These are phyloP conservation scores for Anneissia japonica DNA, from an alignment of 35 echinoderm and acorn worm species.

Conservation along the genomic window DNA sequence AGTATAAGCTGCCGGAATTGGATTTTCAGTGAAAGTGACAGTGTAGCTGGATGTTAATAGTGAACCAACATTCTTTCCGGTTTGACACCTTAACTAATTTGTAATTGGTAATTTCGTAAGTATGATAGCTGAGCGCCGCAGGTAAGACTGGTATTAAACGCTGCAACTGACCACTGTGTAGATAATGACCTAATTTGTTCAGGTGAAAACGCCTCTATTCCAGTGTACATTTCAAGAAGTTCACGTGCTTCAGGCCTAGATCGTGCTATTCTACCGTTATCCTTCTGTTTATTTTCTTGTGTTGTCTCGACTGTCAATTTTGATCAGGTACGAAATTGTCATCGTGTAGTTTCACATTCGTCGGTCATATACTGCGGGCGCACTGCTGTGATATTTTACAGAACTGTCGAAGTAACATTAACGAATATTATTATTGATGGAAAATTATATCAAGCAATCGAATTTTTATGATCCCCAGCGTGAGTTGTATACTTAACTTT, in stretches of 20 bases:
- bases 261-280: neutral
- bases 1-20: too few species aligned
- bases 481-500: neutral
- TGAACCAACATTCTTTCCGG: neutral
- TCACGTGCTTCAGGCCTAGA: neutral
- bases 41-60: too few species aligned
- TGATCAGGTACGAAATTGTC: neutral
- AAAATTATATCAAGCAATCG: neutral
- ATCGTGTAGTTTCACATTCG: neutral
- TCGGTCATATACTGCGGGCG: neutral
- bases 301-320: neutral
- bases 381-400: neutral
- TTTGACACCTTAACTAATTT: neutral
- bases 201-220: neutral
- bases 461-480: neutral
- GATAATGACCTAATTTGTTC: neutral
- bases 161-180: neutral
- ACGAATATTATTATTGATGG: neutral
- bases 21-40: too few species aligned
- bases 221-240: neutral
- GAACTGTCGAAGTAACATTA: constrained; percentile 1
- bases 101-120: neutral
- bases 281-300: neutral
- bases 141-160: neutral
- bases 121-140: neutral